These are phyloP conservation scores for Onychomys arenicola DNA, from an alignment of 2,797 vertebrate genomes.

Conservation along the genomic window DNA sequence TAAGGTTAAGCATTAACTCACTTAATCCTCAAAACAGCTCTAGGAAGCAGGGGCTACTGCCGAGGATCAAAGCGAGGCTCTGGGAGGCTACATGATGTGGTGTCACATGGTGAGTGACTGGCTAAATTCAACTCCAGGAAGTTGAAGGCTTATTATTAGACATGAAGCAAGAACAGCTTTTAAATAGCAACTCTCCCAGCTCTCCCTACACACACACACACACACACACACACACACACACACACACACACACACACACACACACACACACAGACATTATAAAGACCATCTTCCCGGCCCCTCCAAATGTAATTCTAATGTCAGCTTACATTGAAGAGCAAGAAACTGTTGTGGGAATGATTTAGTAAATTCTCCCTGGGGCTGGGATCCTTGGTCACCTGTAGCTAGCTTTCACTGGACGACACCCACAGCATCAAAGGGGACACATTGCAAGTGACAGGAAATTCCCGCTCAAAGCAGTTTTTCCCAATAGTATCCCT, in stretches of 20 bases:
- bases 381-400: neutral
- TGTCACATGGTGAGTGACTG: neutral
- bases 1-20: slow-evolving; percentile 19
- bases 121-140: neutral
- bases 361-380: neutral
- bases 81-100: neutral
- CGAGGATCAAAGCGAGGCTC: neutral
- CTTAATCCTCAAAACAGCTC: neutral
- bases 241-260: neutral
- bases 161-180: slow-evolving; percentile 41
- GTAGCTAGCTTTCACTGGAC: neutral
- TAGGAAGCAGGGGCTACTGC: neutral
- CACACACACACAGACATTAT: neutral
- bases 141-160: slow-evolving; percentile 10
- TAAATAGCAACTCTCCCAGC: neutral
- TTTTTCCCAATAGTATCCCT: neutral
- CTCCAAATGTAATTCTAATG: slow-evolving; percentile 3
- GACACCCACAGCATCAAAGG: neutral
- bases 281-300: slow-evolving; percentile 31
- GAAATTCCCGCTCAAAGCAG: neutral
- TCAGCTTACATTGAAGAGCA: neutral
- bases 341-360: neutral
- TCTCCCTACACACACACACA: too few species aligned
- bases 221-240: neutral
- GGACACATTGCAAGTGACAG: slow-evolving; percentile 12